These are phyloP conservation scores for Ranitomeya imitator DNA, from an alignment of 2,113 vertebrate species.

Conservation along the genomic window DNA sequence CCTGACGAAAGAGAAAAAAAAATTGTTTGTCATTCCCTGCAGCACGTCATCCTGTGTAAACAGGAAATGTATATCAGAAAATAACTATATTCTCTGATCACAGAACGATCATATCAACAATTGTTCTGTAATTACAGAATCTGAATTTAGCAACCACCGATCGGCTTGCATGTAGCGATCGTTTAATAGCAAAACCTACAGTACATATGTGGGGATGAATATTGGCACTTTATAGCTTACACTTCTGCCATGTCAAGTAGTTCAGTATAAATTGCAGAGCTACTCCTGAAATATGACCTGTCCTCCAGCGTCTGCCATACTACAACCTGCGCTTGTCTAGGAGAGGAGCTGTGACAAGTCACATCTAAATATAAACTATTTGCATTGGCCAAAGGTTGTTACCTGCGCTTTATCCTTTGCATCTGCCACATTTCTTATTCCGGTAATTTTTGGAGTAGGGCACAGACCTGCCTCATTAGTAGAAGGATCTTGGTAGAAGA, in stretches of 20 bases:
- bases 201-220: too few species aligned
- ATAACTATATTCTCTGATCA: too few species aligned
- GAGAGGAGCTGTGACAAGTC: slow-evolving; percentile 22
- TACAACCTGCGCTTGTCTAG: slow-evolving; percentile 29
- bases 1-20: too few species aligned
- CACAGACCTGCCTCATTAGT: neutral
- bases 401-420: neutral
- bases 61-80: too few species aligned
- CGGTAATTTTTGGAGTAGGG: neutral
- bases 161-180: too few species aligned
- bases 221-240: neutral
- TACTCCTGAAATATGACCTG: slow-evolving; percentile 50
- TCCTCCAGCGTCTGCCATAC: slow-evolving; percentile 31
- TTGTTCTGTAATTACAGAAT: too few species aligned
- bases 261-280: slow-evolving; percentile 23
- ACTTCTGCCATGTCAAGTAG: slow-evolving; percentile 15
- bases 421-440: neutral
- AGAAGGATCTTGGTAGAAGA: too few species aligned
- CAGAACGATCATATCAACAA: too few species aligned
- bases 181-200: too few species aligned
- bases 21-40: too few species aligned
- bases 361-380: slow-evolving; percentile 39
- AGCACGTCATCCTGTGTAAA: too few species aligned
- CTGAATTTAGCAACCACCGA: too few species aligned
- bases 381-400: neutral